Evolutionary conservation across 2,888 invertebrate species (phyloP), one percentile per base, ranked within the genome.

Genomic region (Philopedon plagiatum): DNA sequence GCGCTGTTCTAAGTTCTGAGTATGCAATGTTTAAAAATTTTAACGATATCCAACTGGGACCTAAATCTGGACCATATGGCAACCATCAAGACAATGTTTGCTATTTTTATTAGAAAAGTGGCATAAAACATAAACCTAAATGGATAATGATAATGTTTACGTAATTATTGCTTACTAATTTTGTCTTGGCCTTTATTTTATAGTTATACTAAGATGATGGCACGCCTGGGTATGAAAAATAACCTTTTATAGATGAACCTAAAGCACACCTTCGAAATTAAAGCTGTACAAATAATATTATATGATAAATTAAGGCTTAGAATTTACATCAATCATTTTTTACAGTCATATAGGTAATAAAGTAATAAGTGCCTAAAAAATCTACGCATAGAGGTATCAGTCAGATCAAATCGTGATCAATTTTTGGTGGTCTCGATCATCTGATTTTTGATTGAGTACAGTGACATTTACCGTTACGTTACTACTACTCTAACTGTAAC

Each of bases 401-500:
- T 13, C 18, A 29, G 29, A 54, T 54, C 51, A 23, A n/a, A 29
- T 54, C 26, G 51, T 29, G 51, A 54, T 29, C 51, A 54, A 15
- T 54, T 54, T 54, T 54, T 26, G 51, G 29, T 29, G 51, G 51
- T 54, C 51, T 54, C 51, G 13, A 54, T 54, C 29, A 54, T 23
- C 18, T 54, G 29, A 29, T 9, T 54, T 54, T 54, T 54, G 51
- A 29, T 54, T 54, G 51, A 54, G 29, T 29, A 54, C 29, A 54
- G 29, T 54, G 29, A 29, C 23, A 54, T 54, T 18, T 54, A 54
- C 51, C 29, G 51, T 54, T 54, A 54, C 13, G 26, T 34, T 41
- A 23, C 57, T 46, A 58, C 58, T 29, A 49, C 15, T 15, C 46
- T 62, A 62, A 62, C 46, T 62, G 62, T 62, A 61, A 21, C 32